Conservation (phyloP, 2,113 vertebrate species). For the Periophthalmus modestus region DNA sequence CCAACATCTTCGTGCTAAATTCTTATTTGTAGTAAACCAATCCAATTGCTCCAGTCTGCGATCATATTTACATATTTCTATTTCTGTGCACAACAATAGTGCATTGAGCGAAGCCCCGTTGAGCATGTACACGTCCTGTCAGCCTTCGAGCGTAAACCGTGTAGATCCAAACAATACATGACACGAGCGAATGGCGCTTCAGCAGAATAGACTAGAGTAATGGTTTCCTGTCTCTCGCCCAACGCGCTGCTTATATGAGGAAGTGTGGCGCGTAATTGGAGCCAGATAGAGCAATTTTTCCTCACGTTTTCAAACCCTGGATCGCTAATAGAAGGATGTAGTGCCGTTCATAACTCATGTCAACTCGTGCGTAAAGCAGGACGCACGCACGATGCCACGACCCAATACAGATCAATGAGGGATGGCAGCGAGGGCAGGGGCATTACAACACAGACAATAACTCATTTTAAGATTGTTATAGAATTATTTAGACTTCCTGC, state of each 20-base stretch:
- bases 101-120: not conserved
- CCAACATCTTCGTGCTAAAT: not conserved
- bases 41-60: not conserved
- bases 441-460: not conserved
- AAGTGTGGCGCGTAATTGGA: slow-evolving; percentile 40
- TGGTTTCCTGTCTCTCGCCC: slow-evolving; percentile 29
- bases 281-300: slow-evolving; percentile 30
- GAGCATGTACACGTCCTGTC: not conserved
- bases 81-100: not conserved
- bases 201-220: slow-evolving; percentile 29
- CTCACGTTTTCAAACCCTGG: slow-evolving; percentile 19
- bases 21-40: not conserved
- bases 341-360: slow-evolving; percentile 36
- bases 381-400: not conserved
- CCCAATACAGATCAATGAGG: not conserved
- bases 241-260: slow-evolving; percentile 19
- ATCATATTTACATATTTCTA: not conserved
- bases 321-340: slow-evolving; percentile 25
- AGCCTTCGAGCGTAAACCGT: not conserved
- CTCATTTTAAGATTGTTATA: no score
- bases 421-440: not conserved
- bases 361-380: not conserved
- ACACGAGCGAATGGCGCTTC: not conserved
- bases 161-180: slow-evolving; percentile 5
- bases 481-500: not conserved